Evolutionary conservation across 1,140 invertebrate genomes (phyloP).

Genomic region (Elysia chlorotica): DNA sequence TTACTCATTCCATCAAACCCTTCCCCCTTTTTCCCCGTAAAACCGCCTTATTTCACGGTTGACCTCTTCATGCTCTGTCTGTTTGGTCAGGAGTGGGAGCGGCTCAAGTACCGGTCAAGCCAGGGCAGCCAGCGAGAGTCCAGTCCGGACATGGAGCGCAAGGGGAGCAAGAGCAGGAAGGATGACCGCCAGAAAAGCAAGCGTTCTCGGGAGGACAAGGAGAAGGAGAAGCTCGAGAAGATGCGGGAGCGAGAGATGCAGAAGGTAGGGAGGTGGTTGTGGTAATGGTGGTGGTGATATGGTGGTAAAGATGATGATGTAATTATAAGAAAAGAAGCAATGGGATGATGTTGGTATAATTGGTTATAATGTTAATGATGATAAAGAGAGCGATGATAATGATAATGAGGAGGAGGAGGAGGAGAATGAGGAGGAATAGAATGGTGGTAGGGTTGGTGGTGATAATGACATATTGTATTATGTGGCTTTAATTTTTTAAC

Average conservation of each 20-base stretch:
- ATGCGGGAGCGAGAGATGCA: constrained; percentile 67
- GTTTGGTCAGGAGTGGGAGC: constrained; percentile 76
- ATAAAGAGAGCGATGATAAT: neutral
- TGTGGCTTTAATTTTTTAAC: too few species aligned
- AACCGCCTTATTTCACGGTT: neutral
- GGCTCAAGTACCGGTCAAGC: constrained; percentile 53
- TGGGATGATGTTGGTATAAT: neutral
- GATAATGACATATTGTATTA: too few species aligned
- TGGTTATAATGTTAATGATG: too few species aligned
- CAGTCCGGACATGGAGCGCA: constrained; percentile 37
- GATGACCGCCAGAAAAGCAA: constrained; percentile 44
- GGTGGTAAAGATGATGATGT: neutral
- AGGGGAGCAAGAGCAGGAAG: constrained; percentile 36
- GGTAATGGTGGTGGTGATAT: neutral
- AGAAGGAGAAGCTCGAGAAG: constrained; percentile 43
- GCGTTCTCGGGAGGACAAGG: constrained; percentile 48
- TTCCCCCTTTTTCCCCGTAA: neutral
- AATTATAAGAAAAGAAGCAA: neutral
- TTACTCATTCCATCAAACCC: neutral
- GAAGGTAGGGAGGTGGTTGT: constrained; percentile 63
- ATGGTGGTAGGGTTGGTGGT: too few species aligned
- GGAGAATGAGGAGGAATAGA: neutral
- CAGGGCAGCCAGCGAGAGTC: constrained; percentile 21
- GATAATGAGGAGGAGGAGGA: constrained; percentile 37
- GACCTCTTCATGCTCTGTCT: too few species aligned